Evolutionary conservation across 2,797 vertebrate genomes (phyloP).

Genomic region (Leptodactylus fallax): DNA sequence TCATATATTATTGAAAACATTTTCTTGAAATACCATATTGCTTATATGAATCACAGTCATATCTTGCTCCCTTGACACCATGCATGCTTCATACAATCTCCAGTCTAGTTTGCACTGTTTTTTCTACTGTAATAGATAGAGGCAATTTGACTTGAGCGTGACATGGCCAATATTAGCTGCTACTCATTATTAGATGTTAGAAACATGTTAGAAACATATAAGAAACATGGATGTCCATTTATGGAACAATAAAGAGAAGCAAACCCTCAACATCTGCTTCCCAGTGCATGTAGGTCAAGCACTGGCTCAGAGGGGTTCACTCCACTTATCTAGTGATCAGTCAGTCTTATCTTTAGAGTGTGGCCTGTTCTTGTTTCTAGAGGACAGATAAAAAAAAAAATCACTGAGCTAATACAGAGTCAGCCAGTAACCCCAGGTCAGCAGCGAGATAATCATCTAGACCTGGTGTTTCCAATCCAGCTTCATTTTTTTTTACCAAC

Average conservation of each 20-base stretch:
- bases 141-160: no score
- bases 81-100: no score
- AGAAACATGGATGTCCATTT: neutral
- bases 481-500: constrained; percentile 29
- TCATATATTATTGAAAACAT: no score
- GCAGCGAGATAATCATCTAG: constrained; percentile 36
- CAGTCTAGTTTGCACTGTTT: no score
- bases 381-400: constrained; percentile 29
- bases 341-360: constrained; percentile 34
- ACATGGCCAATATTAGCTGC: neutral
- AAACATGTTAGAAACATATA: no score
- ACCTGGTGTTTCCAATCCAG: constrained; percentile 29
- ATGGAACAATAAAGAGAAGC: neutral
- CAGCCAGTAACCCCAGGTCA: constrained; percentile 38
- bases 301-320: constrained; percentile 6
- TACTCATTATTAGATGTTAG: neutral
- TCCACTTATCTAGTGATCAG: constrained; percentile 37
- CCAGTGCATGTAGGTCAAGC: constrained; percentile 36
- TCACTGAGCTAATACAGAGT: constrained; percentile 40
- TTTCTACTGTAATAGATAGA: no score
- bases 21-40: no score
- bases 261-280: neutral
- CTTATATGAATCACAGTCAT: no score
- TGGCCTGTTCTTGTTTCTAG: constrained; percentile 25
- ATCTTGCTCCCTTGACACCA: no score